Percentiles rank a stretch among this genome's conserved stretches.
Evolutionary conservation across 2,113 vertebrate species (phyloP).

Genomic region (Hymenochirus boettgeri): DNA sequence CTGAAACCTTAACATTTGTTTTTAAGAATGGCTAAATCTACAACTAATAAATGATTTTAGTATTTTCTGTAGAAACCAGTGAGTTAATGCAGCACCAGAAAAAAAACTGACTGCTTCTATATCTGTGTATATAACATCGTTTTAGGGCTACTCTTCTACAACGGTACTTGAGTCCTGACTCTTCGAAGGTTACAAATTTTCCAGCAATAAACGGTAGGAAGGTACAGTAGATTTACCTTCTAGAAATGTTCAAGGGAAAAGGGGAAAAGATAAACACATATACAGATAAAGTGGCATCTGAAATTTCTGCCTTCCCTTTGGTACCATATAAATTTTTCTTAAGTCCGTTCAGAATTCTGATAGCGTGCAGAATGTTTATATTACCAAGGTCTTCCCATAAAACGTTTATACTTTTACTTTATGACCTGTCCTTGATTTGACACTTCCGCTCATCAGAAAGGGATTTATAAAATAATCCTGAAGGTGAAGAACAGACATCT

Average conservation of each 20-base stretch:
- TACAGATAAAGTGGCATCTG: constrained; percentile 46
- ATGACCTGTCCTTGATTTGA: constrained; percentile 80
- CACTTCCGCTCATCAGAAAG: constrained; percentile 80
- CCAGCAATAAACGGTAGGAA: constrained; percentile 35
- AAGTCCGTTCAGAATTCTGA: constrained; percentile 71
- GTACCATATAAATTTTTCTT: constrained; percentile 63
- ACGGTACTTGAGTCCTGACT: constrained; percentile 16
- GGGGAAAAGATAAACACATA: constrained; percentile 47
- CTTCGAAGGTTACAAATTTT: constrained; percentile 15
- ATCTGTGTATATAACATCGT: background rate
- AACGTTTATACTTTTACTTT: constrained; percentile 81
- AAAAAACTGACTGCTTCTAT: background rate
- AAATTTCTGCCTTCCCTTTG: constrained; percentile 62
- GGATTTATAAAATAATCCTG: constrained; percentile 84
- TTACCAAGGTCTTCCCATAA: constrained; percentile 75
- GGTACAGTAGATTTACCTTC: constrained; percentile 39
- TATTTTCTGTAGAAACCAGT: background rate
- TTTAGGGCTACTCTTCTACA: constrained; percentile 6
- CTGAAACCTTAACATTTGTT: background rate
- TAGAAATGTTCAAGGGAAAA: constrained; percentile 27
- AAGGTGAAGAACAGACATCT: constrained; percentile 77
- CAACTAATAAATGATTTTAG: background rate
- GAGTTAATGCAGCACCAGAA: background rate
- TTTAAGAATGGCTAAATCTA: too few species aligned
- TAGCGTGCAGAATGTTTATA: constrained; percentile 76